These are phyloP conservation scores for Molossus molossus DNA, from an alignment of 2,797 vertebrate species.

Conservation along the genomic window DNA sequence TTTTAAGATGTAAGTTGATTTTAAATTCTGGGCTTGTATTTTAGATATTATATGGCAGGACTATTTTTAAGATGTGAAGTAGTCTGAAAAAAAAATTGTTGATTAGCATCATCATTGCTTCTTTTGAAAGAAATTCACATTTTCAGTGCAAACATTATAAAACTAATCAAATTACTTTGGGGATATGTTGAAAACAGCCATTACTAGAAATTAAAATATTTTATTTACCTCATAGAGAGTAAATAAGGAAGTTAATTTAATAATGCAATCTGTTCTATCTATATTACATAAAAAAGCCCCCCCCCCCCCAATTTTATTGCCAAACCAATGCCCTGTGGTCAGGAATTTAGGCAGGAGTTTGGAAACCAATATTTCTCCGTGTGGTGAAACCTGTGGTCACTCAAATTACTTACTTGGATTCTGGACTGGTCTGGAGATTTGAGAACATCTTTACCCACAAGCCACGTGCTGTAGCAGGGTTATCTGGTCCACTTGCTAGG, in stretches of 20 bases:
- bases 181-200: background rate
- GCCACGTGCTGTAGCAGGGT: rapidly evolving
- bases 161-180: background rate
- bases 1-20: conserved; percentile 4
- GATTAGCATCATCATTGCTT: background rate
- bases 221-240: background rate
- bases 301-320: background rate
- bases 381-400: background rate
- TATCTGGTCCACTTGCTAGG: background rate
- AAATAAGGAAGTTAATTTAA: background rate
- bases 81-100: background rate
- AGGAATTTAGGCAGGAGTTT: background rate
- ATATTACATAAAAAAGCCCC: background rate
- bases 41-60: background rate
- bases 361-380: background rate
- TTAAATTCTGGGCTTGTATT: background rate
- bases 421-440: background rate
- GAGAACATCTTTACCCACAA: background rate
- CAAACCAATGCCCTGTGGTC: background rate
- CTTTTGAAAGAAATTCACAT: background rate
- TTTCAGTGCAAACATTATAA: background rate
- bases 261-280: background rate
- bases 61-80: background rate
- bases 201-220: background rate
- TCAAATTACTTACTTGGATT: background rate